A percentile compares a stretch with the other conserved stretches of the same genome.
phyloP scores from a whole-genome alignment of 2,888 invertebrate species.

The Scaptomyza caliginosa region DNA sequence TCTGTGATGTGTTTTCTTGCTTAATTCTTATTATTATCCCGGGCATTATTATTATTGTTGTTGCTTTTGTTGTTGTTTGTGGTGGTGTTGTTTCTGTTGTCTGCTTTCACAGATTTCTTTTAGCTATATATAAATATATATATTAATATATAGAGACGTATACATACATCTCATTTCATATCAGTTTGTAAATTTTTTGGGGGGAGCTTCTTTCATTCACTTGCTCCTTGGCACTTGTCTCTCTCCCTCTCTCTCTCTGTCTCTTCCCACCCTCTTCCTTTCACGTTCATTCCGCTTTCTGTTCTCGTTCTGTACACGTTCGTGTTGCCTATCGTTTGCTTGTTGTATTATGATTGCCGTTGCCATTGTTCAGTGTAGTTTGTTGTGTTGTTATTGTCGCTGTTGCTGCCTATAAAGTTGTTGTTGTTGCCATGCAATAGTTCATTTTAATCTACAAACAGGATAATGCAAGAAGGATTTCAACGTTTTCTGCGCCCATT shows the following conservation, averaged over 20 bases:
- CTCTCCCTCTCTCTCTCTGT: slow-evolving; percentile 19
- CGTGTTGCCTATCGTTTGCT: slow-evolving; percentile 77
- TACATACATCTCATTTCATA: slow-evolving; percentile 21
- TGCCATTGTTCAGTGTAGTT: slow-evolving; percentile 62
- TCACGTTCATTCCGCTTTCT: slow-evolving; percentile 17
- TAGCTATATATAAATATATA: slow-evolving; percentile 19
- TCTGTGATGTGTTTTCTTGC: slow-evolving; percentile 79
- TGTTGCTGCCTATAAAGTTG: slow-evolving; percentile 17
- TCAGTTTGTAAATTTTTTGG: neutral
- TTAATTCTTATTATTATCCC: slow-evolving; percentile 80
- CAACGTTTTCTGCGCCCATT: slow-evolving; percentile 39
- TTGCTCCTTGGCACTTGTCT: slow-evolving; percentile 47
- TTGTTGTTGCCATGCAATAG: slow-evolving; percentile 69
- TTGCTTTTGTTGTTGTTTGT: slow-evolving; percentile 29
- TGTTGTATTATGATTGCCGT: slow-evolving; percentile 69
- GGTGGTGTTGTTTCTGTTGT: slow-evolving; percentile 36
- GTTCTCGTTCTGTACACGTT: slow-evolving; percentile 47
- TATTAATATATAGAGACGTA: slow-evolving; percentile 9
- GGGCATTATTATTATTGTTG: slow-evolving; percentile 69
- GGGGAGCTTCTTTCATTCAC: slow-evolving; percentile 38
- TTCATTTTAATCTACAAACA: slow-evolving; percentile 79
- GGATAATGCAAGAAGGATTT: slow-evolving; percentile 78
- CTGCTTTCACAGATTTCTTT: slow-evolving; percentile 71
- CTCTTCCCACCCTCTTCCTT: no score
- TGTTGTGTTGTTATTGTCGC: slow-evolving; percentile 31